These are phyloP conservation scores for Aythya fuligula DNA, from an alignment of 2,797 vertebrate species.

Conservation along the genomic window DNA sequence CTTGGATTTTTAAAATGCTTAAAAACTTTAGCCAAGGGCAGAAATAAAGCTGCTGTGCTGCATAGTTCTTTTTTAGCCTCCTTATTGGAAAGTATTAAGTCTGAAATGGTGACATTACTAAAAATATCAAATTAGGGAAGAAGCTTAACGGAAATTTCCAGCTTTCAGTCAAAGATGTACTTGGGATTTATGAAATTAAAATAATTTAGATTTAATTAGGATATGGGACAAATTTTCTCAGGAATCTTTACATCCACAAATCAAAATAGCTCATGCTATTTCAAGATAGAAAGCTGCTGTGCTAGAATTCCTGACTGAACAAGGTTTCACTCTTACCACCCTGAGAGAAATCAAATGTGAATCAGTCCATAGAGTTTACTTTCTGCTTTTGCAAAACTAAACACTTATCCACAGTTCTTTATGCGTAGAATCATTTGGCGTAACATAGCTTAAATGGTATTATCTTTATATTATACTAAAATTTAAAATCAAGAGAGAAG, in stretches of 20 bases:
- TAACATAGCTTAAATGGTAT: neutral
- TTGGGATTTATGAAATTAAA: neutral
- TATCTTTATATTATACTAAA: neutral
- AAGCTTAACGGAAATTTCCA: neutral
- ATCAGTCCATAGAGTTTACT: neutral
- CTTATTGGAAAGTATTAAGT: neutral
- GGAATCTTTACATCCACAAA: neutral
- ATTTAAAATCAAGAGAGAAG: neutral
- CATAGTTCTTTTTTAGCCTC: neutral
- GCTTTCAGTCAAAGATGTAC: neutral
- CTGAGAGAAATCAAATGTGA: neutral
- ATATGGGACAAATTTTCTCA: neutral
- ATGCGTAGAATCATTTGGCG: neutral
- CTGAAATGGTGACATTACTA: neutral
- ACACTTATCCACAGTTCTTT: neutral
- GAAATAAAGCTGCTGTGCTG: constrained; percentile 36
- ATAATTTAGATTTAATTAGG: neutral
- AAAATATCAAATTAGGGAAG: neutral
- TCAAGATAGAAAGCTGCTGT: neutral
- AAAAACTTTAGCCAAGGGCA: constrained; percentile 11
- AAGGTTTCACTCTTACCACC: neutral
- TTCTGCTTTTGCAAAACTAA: neutral
- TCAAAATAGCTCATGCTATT: neutral
- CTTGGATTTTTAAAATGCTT: constrained; percentile 3
- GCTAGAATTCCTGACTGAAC: neutral